Percentiles rank a stretch among this genome's conserved stretches.
Conservation (phyloP, 2,888 invertebrate genomes). For the Atherix ibis region DNA sequence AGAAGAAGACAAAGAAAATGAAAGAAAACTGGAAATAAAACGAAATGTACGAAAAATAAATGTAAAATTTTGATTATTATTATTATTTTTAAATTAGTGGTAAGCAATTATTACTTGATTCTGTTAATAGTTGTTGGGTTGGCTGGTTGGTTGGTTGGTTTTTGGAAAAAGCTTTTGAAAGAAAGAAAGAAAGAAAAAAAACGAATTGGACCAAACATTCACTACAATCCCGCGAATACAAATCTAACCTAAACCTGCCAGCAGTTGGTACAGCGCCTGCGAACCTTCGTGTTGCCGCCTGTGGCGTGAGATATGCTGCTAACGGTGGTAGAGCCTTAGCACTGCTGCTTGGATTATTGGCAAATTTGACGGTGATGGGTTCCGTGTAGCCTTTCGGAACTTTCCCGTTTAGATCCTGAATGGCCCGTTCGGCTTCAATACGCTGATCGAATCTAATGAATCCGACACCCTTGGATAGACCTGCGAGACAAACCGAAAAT, state of each 20-base stretch:
- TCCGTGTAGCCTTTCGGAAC: conserved; percentile 77
- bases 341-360: conserved; percentile 82
- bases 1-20: too few species aligned
- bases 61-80: too few species aligned
- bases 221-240: conserved; percentile 1
- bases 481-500: conserved; percentile 33
- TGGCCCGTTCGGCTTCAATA: conserved; percentile 79
- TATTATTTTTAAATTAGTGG: too few species aligned
- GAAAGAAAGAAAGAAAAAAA: too few species aligned
- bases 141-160: too few species aligned
- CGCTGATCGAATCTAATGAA: conserved; percentile 90
- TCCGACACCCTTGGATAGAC: conserved; percentile 85
- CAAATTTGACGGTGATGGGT: conserved; percentile 87
- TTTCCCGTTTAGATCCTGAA: conserved; percentile 78
- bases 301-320: conserved; percentile 70
- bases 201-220: background rate
- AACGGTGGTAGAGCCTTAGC: conserved; percentile 70
- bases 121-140: too few species aligned
- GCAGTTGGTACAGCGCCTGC: conserved; percentile 55
- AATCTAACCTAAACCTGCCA: conserved; percentile 62
- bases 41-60: too few species aligned
- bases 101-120: too few species aligned
- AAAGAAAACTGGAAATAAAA: too few species aligned
- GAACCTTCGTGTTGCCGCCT: conserved; percentile 63
- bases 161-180: too few species aligned